Evolutionary conservation across 2,888 invertebrate species (phyloP).

Genomic region (Limnephilus auricula): DNA sequence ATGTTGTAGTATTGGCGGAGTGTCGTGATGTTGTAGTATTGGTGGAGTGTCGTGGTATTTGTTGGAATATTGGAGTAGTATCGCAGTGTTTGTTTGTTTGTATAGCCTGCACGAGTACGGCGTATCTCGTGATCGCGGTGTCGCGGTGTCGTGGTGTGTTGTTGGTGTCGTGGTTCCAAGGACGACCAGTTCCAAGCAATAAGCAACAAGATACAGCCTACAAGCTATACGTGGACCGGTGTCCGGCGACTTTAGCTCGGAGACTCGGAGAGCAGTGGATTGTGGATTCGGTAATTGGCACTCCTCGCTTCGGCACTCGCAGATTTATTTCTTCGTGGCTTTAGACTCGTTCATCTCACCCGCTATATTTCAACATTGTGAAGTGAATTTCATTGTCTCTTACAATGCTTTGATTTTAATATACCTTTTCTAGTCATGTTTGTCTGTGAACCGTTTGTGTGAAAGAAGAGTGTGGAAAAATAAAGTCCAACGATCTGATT

Average conservation of each 20-base stretch:
- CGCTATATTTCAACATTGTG: background rate
- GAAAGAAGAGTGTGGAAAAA: too few relatives aligned
- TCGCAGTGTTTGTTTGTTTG: background rate
- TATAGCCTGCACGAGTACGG: background rate
- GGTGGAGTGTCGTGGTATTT: background rate
- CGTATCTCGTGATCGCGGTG: background rate
- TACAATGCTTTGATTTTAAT: background rate
- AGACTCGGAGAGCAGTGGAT: background rate
- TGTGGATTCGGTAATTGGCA: constrained; percentile 36
- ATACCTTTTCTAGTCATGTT: background rate
- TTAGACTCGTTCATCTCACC: background rate
- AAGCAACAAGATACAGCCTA: background rate
- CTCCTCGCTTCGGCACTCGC: background rate
- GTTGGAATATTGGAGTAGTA: background rate
- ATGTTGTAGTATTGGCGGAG: background rate
- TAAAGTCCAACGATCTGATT: too few relatives aligned
- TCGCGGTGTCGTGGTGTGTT: background rate
- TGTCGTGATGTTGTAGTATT: background rate
- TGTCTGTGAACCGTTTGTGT: background rate
- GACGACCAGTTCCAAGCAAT: constrained; percentile 18
- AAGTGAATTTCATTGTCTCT: background rate
- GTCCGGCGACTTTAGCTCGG: background rate
- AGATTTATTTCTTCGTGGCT: background rate
- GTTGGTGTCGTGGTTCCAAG: constrained; percentile 30
- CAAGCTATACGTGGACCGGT: background rate